Conservation (phyloP, 2,888 invertebrate species). For the Mongoloraphidia duomilia region DNA sequence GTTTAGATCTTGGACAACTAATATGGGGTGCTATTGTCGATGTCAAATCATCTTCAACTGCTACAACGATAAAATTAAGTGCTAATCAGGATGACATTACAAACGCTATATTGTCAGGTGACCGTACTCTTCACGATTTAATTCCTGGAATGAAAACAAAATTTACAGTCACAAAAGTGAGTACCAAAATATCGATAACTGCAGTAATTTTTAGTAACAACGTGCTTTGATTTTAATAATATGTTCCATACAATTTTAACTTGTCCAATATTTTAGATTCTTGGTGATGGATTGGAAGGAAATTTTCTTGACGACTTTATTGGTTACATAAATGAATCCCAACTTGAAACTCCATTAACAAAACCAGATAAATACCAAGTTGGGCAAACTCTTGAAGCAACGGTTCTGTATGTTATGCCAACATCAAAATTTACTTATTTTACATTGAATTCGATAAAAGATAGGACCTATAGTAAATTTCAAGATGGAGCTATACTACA, state of each 20-base stretch:
- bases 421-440: constrained; percentile 52
- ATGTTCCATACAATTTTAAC: constrained; percentile 1
- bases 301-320: constrained; percentile 32
- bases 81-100: constrained; percentile 26
- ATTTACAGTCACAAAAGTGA: constrained; percentile 39
- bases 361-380: constrained; percentile 26
- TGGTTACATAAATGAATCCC: constrained; percentile 39
- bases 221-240: constrained; percentile 2
- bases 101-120: constrained; percentile 18
- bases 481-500: constrained; percentile 42
- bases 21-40: constrained; percentile 43
- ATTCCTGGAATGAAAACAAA: constrained; percentile 39
- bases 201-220: neutral
- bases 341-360: constrained; percentile 24
- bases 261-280: constrained; percentile 23
- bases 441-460: constrained; percentile 28
- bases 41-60: constrained; percentile 27
- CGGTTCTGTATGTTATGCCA: constrained; percentile 53
- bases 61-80: constrained; percentile 36
- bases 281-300: constrained; percentile 39
- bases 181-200: constrained; percentile 3
- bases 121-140: constrained; percentile 22
- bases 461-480: constrained; percentile 25
- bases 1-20: constrained; percentile 41
- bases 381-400: constrained; percentile 38